Percentiles rank a stretch among this genome's conserved stretches.
phyloP scores from a whole-genome alignment of 2,113 vertebrate genomes.

The Crotalus helleri region DNA sequence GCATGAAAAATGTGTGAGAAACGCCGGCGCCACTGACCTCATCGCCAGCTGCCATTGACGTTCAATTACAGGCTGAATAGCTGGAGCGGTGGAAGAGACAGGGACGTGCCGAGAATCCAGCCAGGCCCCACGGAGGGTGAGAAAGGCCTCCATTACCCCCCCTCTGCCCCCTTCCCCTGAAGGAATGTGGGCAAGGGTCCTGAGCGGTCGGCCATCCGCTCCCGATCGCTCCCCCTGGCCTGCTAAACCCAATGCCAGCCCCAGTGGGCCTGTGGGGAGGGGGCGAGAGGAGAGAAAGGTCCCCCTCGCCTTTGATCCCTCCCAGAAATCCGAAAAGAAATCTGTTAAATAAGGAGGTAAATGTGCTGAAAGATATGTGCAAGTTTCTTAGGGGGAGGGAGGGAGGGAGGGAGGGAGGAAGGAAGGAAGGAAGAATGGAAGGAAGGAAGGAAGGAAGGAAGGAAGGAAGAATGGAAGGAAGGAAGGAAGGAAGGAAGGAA shows the following conservation, averaged over 20 bases:
- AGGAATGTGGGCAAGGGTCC: slow-evolving; percentile 30
- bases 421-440: background rate
- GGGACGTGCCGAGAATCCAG: slow-evolving; percentile 78
- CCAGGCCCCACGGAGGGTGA: slow-evolving; percentile 57
- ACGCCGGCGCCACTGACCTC: slow-evolving; percentile 81
- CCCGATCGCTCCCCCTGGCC: background rate
- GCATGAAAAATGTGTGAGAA: slow-evolving; percentile 88
- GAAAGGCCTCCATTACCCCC: slow-evolving; percentile 31
- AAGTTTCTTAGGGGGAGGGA: background rate
- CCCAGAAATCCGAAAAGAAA: background rate
- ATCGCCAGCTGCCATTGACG: slow-evolving; percentile 85
- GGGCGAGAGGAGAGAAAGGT: background rate
- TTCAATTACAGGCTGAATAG: slow-evolving; percentile 85
- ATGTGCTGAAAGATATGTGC: background rate
- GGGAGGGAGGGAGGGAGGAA: background rate
- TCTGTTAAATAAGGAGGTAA: background rate
- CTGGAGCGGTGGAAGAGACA: slow-evolving; percentile 67
- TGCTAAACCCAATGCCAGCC: background rate
- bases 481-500: background rate
- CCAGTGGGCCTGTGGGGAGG: background rate
- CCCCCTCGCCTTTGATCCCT: background rate
- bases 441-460: background rate
- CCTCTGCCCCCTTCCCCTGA: background rate
- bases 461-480: background rate
- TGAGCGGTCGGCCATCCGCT: slow-evolving; percentile 25